Conservation (phyloP, 1,140 invertebrate genomes). For the Drosophila takahashii region DNA sequence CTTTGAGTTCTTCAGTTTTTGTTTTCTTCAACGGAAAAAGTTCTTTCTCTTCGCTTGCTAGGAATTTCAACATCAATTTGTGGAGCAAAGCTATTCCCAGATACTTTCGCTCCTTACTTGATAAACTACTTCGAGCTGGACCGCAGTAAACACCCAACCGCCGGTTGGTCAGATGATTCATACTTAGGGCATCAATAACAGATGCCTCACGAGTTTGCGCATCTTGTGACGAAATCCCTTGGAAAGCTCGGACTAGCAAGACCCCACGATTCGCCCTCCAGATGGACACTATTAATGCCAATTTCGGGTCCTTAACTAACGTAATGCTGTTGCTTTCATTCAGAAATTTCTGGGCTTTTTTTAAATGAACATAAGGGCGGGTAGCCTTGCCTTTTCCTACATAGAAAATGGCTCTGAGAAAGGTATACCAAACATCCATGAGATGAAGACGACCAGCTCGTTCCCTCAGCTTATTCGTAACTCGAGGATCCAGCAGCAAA, state of each 20-base stretch:
- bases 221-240: conserved; percentile 94
- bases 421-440: conserved; percentile 87
- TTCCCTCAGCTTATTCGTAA: conserved; percentile 91
- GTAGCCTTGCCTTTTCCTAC: conserved; percentile 92
- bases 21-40: conserved; percentile 18
- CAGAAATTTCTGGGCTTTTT: conserved; percentile 90
- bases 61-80: conserved; percentile 84
- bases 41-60: conserved; percentile 46
- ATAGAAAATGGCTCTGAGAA: conserved; percentile 91
- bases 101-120: conserved; percentile 87
- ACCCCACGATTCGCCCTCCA: conserved; percentile 94
- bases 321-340: conserved; percentile 20
- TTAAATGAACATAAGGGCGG: conserved; percentile 94
- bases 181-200: conserved; percentile 95
- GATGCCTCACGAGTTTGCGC: conserved; percentile 96
- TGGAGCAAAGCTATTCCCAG: conserved; percentile 93
- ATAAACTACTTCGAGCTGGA: conserved; percentile 88
- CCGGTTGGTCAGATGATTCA: conserved; percentile 92
- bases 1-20: not conserved
- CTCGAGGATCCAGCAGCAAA: conserved; percentile 94
- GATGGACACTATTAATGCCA: conserved; percentile 93
- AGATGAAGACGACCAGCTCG: conserved; percentile 81
- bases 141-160: conserved; percentile 94
- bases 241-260: conserved; percentile 94
- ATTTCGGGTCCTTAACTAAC: conserved; percentile 86